A percentile compares a stretch with the other conserved stretches of the same genome.
Evolutionary conservation across 2,797 vertebrate genomes (phyloP).

Genomic region (Tolypeutes matacus): DNA sequence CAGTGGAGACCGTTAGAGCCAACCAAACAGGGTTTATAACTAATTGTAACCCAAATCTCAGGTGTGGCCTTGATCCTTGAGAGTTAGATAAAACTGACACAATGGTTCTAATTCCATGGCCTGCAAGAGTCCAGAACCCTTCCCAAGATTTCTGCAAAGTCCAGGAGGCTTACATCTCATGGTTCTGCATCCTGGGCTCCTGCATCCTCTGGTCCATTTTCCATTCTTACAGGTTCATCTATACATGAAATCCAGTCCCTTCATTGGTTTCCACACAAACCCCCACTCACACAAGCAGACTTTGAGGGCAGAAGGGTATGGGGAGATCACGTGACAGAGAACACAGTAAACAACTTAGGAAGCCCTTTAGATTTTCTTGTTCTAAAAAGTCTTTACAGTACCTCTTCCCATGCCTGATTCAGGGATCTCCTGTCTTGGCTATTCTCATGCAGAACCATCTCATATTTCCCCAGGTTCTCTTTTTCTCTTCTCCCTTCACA

Average conservation of each 20-base stretch:
- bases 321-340: background rate
- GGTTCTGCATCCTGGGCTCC: background rate
- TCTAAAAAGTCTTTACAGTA: background rate
- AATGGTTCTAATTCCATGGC: background rate
- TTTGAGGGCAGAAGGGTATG: background rate
- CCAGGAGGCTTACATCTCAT: background rate
- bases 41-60: background rate
- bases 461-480: background rate
- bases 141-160: background rate
- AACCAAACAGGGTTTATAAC: slow-evolving; percentile 4
- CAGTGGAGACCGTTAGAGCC: background rate
- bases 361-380: background rate
- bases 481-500: background rate
- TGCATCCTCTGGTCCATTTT: background rate
- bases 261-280: background rate
- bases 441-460: background rate
- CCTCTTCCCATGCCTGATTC: background rate
- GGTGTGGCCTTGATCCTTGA: background rate
- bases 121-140: background rate
- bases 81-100: background rate
- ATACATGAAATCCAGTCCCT: background rate
- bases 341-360: background rate
- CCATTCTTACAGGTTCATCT: background rate
- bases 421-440: background rate
- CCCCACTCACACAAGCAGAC: background rate